Base-by-base conservation (phyloP, 2,888 invertebrate genomes). In the Chromoteleia sp. region DNA sequence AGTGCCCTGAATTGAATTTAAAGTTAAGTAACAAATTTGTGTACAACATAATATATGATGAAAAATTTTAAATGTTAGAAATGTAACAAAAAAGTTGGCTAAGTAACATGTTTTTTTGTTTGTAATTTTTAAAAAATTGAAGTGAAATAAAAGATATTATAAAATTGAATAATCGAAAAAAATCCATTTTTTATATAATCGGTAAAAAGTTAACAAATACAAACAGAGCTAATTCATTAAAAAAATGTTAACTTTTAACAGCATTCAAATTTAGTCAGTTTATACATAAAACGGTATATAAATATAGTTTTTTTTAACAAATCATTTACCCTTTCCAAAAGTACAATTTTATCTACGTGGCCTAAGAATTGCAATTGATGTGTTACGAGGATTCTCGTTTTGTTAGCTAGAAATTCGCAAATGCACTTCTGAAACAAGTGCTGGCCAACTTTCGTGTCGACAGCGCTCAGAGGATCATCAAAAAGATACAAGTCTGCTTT, bases 391-490 rank as follows among this genome's bases (percentile, higher is more conserved):
- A 95, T 92, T 8, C 94, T 92, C 0, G 94, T 93, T 87, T 94
- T 94, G 10, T 92, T 91, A 30, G 89, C 89, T 25, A 96, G 90
- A 85, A 92, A 93, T 0, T 94, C 94, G 80, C 92, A 92, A 82
- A 97, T 94, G 88, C 96, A 97, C 86, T 94, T 94, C 41, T 96
- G 94, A 89, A 96, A 97, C 4, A 96, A 91, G 85, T 95, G 94
- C 59, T 94, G 93, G 0, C 96, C 96, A 0, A 97, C 97, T 73
- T 95, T 94, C 0, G 96, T 93, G 87, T 97, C 97, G 0, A 97
- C 97, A 0, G 97, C 97, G 39, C 96, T 96, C 19, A 97, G 91
- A 0, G 97, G 97, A 90, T 97, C 97, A 86, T 97, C 97, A 52
- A 97, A 90, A 45, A 97, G 92, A 87, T 96, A 97, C 41, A 97